Percentiles rank a stretch among this genome's conserved stretches.
Conservation (phyloP, 2,888 invertebrate species). For the Clitarchus hookeri region DNA sequence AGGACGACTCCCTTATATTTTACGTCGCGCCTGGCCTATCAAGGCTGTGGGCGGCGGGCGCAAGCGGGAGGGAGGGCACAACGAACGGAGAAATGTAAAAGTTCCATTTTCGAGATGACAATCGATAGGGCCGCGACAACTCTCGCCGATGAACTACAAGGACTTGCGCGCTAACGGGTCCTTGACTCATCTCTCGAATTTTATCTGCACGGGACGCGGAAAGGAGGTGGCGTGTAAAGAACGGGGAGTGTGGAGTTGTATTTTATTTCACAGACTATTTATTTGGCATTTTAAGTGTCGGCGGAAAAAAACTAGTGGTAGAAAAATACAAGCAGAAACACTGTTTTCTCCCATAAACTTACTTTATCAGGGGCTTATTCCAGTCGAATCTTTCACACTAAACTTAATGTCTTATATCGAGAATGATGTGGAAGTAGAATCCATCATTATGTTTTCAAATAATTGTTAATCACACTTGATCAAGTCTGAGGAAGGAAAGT, state of each 20-base stretch:
- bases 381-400: background rate
- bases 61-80: background rate
- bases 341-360: background rate
- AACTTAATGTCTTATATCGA: background rate
- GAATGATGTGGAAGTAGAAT: too few relatives aligned
- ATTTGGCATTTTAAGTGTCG: background rate
- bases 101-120: constrained; percentile 14
- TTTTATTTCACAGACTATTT: background rate
- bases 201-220: background rate
- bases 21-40: background rate
- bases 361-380: background rate
- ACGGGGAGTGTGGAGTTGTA: background rate
- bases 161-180: constrained; percentile 14
- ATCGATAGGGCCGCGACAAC: background rate
- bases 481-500: too few relatives aligned
- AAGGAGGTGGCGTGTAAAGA: background rate
- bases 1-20: background rate
- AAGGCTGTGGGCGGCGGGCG: background rate
- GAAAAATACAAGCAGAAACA: background rate
- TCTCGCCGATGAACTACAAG: constrained; percentile 7
- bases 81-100: constrained; percentile 1
- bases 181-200: constrained; percentile 6
- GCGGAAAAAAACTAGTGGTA: background rate
- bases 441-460: too few relatives aligned
- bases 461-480: too few relatives aligned